phyloP scores from a whole-genome alignment of 2,797 vertebrate genomes.

The Sparus aurata region DNA sequence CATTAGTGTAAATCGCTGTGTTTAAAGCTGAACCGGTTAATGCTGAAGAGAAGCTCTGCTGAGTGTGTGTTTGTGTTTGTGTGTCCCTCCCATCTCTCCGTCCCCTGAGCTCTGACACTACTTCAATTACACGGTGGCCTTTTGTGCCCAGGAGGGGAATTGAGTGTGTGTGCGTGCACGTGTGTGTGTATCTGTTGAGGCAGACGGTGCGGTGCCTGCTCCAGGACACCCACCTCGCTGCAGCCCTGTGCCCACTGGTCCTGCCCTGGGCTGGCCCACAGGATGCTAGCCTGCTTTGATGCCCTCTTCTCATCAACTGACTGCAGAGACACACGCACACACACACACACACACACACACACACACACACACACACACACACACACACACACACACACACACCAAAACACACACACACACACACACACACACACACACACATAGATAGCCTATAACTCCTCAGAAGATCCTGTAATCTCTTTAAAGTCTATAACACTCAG shows the following conservation, averaged over 20 bases:
- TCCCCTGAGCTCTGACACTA: constrained; percentile 79
- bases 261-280: constrained; percentile 82
- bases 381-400: constrained; percentile 24
- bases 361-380: constrained; percentile 26
- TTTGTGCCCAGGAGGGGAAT: constrained; percentile 50
- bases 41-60: not conserved
- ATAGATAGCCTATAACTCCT: constrained; percentile 49
- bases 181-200: constrained; percentile 36
- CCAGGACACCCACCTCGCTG: constrained; percentile 81
- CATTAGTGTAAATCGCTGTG: not conserved
- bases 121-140: constrained; percentile 74
- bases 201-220: constrained; percentile 74
- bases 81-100: constrained; percentile 46
- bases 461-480: constrained; percentile 67
- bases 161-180: constrained; percentile 37
- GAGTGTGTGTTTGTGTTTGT: constrained; percentile 32
- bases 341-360: constrained; percentile 36
- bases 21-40: not conserved
- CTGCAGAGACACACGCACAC: constrained; percentile 33
- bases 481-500: constrained; percentile 42
- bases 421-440: constrained; percentile 25
- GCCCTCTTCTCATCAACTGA: constrained; percentile 57
- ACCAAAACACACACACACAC: no score
- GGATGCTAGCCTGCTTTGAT: constrained; percentile 80
- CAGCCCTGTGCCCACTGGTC: constrained; percentile 66